phyloP scores from a whole-genome alignment of 2,113 vertebrate species.

The Passer domesticus region DNA sequence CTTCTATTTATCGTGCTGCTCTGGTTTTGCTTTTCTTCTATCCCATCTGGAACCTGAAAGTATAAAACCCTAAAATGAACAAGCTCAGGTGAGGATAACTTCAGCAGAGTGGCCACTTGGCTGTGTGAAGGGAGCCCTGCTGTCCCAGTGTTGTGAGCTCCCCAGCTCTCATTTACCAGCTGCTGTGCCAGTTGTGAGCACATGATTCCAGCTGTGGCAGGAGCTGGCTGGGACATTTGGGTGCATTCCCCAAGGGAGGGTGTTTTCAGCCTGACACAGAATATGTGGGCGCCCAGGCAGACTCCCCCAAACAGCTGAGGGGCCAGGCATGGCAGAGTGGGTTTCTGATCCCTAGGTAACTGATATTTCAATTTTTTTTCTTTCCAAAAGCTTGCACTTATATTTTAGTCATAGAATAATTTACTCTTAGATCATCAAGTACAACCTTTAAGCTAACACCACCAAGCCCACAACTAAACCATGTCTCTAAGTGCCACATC shows the following conservation, averaged over 20 bases:
- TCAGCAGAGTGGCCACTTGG: background rate
- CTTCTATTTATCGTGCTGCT: rapidly evolving
- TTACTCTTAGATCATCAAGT: background rate
- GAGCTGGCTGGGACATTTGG: background rate
- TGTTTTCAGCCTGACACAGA: background rate
- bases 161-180: background rate
- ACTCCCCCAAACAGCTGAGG: background rate
- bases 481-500: background rate
- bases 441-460: background rate
- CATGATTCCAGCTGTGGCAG: background rate
- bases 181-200: rapidly evolving
- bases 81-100: background rate
- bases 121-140: background rate
- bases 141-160: rapidly evolving
- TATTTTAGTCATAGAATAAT: background rate
- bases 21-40: background rate
- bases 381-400: background rate
- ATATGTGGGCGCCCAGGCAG: rapidly evolving
- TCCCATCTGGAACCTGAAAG: background rate
- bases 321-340: background rate
- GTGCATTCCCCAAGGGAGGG: background rate
- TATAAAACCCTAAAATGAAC: background rate
- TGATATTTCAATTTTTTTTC: background rate
- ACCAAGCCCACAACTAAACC: background rate
- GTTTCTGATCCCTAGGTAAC: background rate